Evolutionary conservation across 2,888 invertebrate species (phyloP), one percentile per base, ranked within the genome.

Genomic region (Odontomyia ornata): DNA sequence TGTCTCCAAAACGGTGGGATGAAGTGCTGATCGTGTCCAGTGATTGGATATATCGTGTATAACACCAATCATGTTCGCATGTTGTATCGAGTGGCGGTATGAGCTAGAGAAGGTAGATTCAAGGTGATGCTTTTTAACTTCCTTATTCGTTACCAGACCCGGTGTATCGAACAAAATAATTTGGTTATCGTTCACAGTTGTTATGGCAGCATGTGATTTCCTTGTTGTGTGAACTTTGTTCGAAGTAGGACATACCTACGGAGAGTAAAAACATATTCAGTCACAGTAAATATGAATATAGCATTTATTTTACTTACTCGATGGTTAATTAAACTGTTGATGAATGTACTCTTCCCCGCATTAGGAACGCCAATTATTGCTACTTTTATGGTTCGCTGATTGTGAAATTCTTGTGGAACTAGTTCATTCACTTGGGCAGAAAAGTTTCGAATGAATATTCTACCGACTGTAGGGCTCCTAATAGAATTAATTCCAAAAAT

Each of bases 321-420:
- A 85, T 94, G 90, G 79, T 93, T 91, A 75, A 95, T 90, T 27
- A 99, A 89, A 82, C 91, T 90, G 87, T 99, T 99, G 36, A 97
- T 94, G 36, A 99, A 89, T 0, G 98, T 97, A 84, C 98, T 98
- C 86, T 99, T 99, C 30, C 99, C 99, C 71, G 93, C 93, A 89
- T 99, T 99, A 2, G 99, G 98, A 15, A 93, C 89, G 1, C 99
- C 99, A 80, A 99, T 91, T 25, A 99, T 92, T 7, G 97, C 95
- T 28, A 96, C 91, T 86, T 91, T 91, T 7, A 92, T 86, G n/a
- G 91, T 84, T 87, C 83, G 87, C 67, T 82, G 76, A n/a, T 46
- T 62, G 28, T 78, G 18, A 79, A 27, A 15, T 79, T 77, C 62
- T 43, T 67, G 30, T 5, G 73, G 73, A 13, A 43, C 25, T 36